phyloP scores from a whole-genome alignment of 64 coral and sea anemone genomes.

The Anthopleura sola region DNA sequence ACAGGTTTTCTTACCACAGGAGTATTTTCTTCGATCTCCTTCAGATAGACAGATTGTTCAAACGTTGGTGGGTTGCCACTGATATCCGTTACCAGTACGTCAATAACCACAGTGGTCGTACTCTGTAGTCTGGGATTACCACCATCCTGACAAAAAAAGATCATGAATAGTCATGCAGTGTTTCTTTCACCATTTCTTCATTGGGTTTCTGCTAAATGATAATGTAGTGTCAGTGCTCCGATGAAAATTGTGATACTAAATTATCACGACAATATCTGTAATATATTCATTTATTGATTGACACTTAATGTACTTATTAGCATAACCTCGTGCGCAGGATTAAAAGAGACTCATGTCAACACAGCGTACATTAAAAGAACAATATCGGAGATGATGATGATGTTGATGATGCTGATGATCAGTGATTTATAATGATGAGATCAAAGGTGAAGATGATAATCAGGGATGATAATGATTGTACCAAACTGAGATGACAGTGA shows the following conservation, averaged over 20 bases:
- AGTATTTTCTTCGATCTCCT: conserved; percentile 52
- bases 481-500: too few species aligned
- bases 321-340: too few species aligned
- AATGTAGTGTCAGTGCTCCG: background rate
- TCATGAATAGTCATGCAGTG: too few species aligned
- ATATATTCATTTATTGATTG: too few species aligned
- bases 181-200: too few species aligned
- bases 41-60: conserved; percentile 38
- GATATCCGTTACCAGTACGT: conserved; percentile 54
- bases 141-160: conserved; percentile 11
- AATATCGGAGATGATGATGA: too few species aligned
- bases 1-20: conserved; percentile 41
- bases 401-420: background rate
- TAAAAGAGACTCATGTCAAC: too few species aligned
- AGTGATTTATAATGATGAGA: background rate
- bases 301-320: too few species aligned
- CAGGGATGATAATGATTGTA: background rate
- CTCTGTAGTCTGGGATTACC: conserved; percentile 21
- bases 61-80: conserved; percentile 64
- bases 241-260: too few species aligned
- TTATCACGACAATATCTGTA: too few species aligned
- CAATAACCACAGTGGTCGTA: conserved; percentile 37
- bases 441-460: background rate
- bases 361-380: too few species aligned
- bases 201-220: background rate